Percentiles rank a stretch among this genome's conserved stretches.
Conservation (phyloP, 1,140 invertebrate species). For the Chrysoperla carnea region DNA sequence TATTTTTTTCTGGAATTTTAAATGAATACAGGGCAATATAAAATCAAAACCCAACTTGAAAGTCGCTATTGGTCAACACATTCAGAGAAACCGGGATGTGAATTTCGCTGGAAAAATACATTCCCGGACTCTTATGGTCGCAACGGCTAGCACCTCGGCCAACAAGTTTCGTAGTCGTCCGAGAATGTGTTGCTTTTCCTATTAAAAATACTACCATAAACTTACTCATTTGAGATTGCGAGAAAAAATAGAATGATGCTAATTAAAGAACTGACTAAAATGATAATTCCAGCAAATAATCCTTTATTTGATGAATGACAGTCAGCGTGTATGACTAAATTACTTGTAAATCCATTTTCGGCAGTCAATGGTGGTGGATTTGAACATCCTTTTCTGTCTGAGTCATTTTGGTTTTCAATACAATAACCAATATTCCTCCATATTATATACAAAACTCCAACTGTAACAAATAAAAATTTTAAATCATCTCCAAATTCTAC, state of each 20-base stretch:
- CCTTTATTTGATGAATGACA: slow-evolving; percentile 55
- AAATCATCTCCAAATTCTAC: too few relatives aligned
- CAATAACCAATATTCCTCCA: slow-evolving; percentile 51
- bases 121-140: too few relatives aligned
- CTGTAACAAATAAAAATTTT: slow-evolving; percentile 18
- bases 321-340: slow-evolving; percentile 45
- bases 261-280: slow-evolving; percentile 41
- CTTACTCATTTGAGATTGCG: slow-evolving; percentile 32
- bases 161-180: too few relatives aligned
- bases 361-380: slow-evolving; percentile 20
- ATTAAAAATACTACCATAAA: too few relatives aligned
- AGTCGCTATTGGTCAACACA: too few relatives aligned
- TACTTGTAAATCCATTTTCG: slow-evolving; percentile 32
- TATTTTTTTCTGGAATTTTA: too few relatives aligned
- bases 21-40: too few relatives aligned
- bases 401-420: slow-evolving; percentile 12
- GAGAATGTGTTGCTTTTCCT: too few relatives aligned
- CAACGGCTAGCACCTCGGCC: too few relatives aligned
- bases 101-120: too few relatives aligned
- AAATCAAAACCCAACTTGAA: too few relatives aligned
- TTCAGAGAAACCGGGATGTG: too few relatives aligned
- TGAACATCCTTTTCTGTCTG: slow-evolving; percentile 12
- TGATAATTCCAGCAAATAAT: slow-evolving; percentile 43
- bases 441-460: slow-evolving; percentile 51
- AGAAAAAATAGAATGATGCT: slow-evolving; percentile 51